Evolutionary conservation across 2,113 vertebrate species (phyloP), one percentile per base, ranked within the genome.

Genomic region (Mormoops blainvillei): DNA sequence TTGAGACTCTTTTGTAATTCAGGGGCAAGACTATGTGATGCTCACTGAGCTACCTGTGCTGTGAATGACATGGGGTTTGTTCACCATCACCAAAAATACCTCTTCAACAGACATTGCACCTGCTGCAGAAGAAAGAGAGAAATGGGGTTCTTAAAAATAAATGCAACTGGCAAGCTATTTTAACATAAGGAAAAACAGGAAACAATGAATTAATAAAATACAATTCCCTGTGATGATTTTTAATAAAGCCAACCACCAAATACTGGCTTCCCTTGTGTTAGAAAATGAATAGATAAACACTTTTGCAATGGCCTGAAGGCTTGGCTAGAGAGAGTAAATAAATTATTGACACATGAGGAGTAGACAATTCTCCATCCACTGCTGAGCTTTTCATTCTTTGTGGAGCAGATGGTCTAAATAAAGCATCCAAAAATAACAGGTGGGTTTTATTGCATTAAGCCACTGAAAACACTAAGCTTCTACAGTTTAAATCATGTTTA

Each of bases 371-470:
- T 98, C 96, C 92, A 98, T 22, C 86, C 97, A 94, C 95, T 65
- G 45, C 89, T 98, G 96, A 98, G 93, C 86, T 98, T 97, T 98
- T 97, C 94, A 96, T 98, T 97, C 95, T 98, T 97, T 98, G 98
- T 97, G 97, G 73, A 98, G 96, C 98, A 98, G 98, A 97, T 98
- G 98, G 98, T 97, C 98, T 97, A 98, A 98, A 95, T 95, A 98
- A 97, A 96, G 97, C 96, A 98, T 97, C 98, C 98, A 98, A 98
- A 98, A 97, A 98, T 98, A 98, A 98, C 98, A 97, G 97, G 98
- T 98, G 97, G 93, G 91, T 94, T 98, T 98, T 98, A 97, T 98
- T 97, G 96, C 97, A 97, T 98, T 98, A 97, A 97, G 71, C 94
- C 98, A 97, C 86, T 97, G 95, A 98, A 96, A 97, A 96, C 96